phyloP scores from a whole-genome alignment of 2,113 vertebrate species.

The rat (Rattus norvegicus) region DNA sequence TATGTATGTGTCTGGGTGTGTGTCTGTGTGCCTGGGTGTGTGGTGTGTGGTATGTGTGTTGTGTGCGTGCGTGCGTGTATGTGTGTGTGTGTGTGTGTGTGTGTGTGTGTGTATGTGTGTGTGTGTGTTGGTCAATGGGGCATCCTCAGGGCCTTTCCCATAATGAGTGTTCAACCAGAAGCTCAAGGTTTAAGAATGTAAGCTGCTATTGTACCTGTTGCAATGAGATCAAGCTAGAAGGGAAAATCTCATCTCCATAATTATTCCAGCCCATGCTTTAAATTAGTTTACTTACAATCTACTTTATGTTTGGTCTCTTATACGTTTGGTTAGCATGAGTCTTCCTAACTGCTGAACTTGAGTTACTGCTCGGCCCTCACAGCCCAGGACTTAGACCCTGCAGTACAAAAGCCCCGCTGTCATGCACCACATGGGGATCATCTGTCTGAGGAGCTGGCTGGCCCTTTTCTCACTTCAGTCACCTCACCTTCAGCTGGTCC shows the following conservation, averaged over 20 bases:
- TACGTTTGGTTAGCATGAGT: not conserved
- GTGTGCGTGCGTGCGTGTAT: too few relatives aligned
- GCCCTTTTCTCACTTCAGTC: not conserved
- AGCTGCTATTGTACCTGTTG: not conserved
- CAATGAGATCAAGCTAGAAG: slow-evolving; percentile 8
- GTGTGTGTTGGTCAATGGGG: not conserved
- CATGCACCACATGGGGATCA: not conserved
- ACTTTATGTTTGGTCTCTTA: not conserved
- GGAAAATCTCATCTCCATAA: not conserved
- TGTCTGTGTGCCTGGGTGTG: too few relatives aligned
- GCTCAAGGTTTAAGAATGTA: not conserved
- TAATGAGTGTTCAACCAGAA: not conserved
- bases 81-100: not conserved
- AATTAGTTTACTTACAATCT: not conserved
- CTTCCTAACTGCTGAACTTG: not conserved
- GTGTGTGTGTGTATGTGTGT: not conserved
- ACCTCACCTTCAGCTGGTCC: not conserved
- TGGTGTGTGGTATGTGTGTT: not conserved
- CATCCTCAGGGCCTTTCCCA: not conserved
- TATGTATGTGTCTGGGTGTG: not conserved
- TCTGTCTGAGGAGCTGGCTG: not conserved
- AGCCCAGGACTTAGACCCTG: not conserved
- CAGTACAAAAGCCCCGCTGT: not conserved
- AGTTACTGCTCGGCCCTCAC: not conserved
- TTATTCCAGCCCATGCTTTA: not conserved